A percentile compares a stretch with the other conserved stretches of the same genome.
phyloP scores from a whole-genome alignment of 2,888 invertebrate species.

The Diaperis boleti region DNA sequence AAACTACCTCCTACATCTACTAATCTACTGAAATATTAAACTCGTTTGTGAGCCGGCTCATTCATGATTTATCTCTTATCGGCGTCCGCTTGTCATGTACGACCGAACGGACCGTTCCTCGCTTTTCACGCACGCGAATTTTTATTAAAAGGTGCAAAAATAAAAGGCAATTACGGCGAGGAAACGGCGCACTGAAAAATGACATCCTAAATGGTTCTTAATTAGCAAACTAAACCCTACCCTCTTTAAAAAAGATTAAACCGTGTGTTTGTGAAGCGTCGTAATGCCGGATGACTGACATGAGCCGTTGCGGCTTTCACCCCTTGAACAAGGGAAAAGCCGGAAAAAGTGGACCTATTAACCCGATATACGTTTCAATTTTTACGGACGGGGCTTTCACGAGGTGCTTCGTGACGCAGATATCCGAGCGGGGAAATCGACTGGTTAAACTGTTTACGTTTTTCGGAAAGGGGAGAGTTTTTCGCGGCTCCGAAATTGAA shows the following conservation, averaged over 20 bases:
- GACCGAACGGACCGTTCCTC: too few species aligned
- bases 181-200: constrained; percentile 62
- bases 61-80: constrained; percentile 19
- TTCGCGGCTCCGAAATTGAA: too few species aligned
- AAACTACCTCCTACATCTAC: constrained; percentile 8
- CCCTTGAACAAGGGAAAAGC: constrained; percentile 47
- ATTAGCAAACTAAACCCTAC: constrained; percentile 67
- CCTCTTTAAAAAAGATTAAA: constrained; percentile 68
- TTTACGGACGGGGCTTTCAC: constrained; percentile 40
- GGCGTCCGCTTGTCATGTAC: constrained; percentile 4
- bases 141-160: constrained; percentile 57
- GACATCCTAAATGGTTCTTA: constrained; percentile 67
- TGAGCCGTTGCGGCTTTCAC: constrained; percentile 56
- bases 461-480: neutral
- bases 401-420: constrained; percentile 1
- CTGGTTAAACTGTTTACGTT: constrained; percentile 1
- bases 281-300: constrained; percentile 66
- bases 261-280: constrained; percentile 66
- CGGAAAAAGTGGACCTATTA: constrained; percentile 58
- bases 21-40: constrained; percentile 29
- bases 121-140: too few species aligned
- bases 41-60: constrained; percentile 11
- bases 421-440: constrained; percentile 5
- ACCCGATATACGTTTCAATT: constrained; percentile 57
- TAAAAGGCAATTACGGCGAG: constrained; percentile 59